phyloP scores from a whole-genome alignment of 30 jellyfish, hydroid and myxozoan species.

The Sanderia malayensis region DNA sequence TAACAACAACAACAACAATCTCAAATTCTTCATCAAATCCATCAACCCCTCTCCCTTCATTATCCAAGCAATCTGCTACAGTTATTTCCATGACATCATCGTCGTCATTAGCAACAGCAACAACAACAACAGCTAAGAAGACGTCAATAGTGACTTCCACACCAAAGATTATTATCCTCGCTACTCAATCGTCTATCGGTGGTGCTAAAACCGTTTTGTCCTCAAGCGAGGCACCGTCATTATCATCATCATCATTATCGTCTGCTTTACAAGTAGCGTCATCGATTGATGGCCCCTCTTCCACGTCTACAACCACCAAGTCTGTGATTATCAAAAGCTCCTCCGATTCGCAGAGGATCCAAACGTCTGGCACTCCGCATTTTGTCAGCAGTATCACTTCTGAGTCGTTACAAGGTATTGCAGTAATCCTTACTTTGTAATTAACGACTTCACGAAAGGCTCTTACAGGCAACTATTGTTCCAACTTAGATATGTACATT shows the following conservation, averaged over 20 bases:
- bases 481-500: too few relatives aligned
- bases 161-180: conserved; percentile 72
- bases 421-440: too few relatives aligned
- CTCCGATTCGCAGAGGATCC: conserved; percentile 31
- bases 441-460: too few relatives aligned
- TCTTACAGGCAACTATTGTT: too few relatives aligned
- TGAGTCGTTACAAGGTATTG: conserved; percentile 84
- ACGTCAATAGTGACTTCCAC: conserved; percentile 24
- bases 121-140: conserved; percentile 3
- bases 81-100: neutral
- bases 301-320: conserved; percentile 34
- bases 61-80: neutral
- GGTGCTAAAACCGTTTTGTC: neutral
- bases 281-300: conserved; percentile 8
- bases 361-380: conserved; percentile 70
- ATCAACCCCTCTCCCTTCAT: too few relatives aligned
- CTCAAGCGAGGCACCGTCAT: neutral
- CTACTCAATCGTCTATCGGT: conserved; percentile 61
- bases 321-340: conserved; percentile 38
- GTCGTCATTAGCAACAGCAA: conserved; percentile 1
- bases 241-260: conserved; percentile 16
- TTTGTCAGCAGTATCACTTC: conserved; percentile 86
- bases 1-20: neutral
- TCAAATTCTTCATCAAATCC: neutral
- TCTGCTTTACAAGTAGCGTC: too few relatives aligned